These are phyloP conservation scores for Craseonycteris thonglongyai DNA, from an alignment of 2,113 vertebrate species.

Conservation along the genomic window DNA sequence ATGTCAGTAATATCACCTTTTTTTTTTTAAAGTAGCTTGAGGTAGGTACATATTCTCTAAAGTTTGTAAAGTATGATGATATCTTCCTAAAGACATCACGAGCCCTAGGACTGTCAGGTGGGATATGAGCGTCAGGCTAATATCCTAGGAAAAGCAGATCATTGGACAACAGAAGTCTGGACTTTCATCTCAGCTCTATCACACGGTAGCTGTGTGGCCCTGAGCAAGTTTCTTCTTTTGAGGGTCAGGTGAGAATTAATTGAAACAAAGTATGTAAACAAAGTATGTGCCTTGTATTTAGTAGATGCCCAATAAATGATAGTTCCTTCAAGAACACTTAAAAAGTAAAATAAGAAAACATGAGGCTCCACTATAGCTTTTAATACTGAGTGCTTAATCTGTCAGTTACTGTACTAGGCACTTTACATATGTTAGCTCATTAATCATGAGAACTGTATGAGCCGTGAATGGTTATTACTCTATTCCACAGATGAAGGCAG, in stretches of 20 bases:
- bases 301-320: background rate
- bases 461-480: background rate
- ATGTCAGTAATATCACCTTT: background rate
- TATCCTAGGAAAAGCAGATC: background rate
- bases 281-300: background rate
- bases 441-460: background rate
- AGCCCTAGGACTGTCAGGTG: background rate
- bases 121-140: background rate
- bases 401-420: background rate
- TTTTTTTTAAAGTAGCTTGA: background rate
- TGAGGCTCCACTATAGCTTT: background rate
- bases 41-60: background rate
- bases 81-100: background rate
- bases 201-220: background rate
- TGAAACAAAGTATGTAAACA: background rate
- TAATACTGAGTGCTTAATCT: background rate
- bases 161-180: background rate
- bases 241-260: background rate
- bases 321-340: background rate
- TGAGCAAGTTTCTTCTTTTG: background rate
- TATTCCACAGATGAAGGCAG: background rate
- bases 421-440: background rate
- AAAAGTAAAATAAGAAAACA: background rate
- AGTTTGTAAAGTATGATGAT: background rate
- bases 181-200: background rate